These are phyloP conservation scores for Helicolenus hilgendorfi DNA, from an alignment of 2,797 vertebrate genomes.

Conservation along the genomic window DNA sequence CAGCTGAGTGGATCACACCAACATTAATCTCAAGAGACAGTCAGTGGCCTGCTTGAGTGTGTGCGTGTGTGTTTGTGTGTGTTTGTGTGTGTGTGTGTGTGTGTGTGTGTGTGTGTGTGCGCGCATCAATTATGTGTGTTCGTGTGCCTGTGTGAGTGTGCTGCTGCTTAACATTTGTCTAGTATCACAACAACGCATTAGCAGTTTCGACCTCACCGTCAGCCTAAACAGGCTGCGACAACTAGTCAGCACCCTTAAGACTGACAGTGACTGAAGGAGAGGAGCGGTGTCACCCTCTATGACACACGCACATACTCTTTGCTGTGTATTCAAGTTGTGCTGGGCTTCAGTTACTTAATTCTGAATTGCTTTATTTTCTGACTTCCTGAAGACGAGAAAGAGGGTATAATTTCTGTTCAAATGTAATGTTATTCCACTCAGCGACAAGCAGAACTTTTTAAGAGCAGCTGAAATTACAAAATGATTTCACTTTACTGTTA, in stretches of 20 bases:
- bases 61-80: conserved; percentile 14
- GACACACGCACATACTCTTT: background rate
- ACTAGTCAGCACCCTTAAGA: conserved; percentile 61
- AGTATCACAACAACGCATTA: conserved; percentile 82
- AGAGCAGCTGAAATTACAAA: background rate
- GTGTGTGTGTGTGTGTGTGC: conserved; percentile 24
- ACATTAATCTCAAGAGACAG: conserved; percentile 89
- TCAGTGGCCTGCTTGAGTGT: conserved; percentile 75
- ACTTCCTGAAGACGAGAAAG: background rate
- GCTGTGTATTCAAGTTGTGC: background rate
- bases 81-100: conserved; percentile 20
- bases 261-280: conserved; percentile 42
- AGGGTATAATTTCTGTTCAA: background rate
- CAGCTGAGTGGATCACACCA: conserved; percentile 88
- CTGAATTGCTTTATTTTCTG: background rate
- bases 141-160: conserved; percentile 38
- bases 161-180: conserved; percentile 74
- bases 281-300: conserved; percentile 22
- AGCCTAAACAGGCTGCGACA: conserved; percentile 71
- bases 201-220: conserved; percentile 71
- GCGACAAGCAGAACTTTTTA: background rate
- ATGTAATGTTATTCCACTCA: background rate
- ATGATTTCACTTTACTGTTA: background rate
- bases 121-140: conserved; percentile 52
- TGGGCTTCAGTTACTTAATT: background rate